These are phyloP conservation scores for Drosophila affinis DNA, from an alignment of 2,888 invertebrate species.

Conservation along the genomic window DNA sequence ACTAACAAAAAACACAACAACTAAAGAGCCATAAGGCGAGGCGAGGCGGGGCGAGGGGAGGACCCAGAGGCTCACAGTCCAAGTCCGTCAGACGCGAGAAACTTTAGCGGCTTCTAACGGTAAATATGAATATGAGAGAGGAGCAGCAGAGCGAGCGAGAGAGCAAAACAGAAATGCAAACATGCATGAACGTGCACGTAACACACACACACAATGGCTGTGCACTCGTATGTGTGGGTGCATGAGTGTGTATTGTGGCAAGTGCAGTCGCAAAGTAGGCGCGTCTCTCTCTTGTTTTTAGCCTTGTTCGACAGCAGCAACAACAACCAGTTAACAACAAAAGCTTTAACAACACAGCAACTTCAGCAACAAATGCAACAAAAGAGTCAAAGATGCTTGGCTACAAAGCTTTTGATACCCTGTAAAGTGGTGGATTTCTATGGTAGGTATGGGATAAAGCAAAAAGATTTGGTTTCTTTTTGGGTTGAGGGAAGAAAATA, in stretches of 20 bases:
- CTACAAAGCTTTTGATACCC: neutral
- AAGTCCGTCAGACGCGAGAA: conserved; percentile 44
- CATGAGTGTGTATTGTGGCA: conserved; percentile 27
- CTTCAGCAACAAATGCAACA: conserved; percentile 34
- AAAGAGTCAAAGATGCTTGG: neutral
- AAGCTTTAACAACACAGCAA: conserved; percentile 6
- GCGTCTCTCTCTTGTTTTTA: conserved; percentile 60
- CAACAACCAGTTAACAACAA: conserved; percentile 24
- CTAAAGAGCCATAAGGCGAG: conserved; percentile 11
- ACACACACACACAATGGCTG: conserved; percentile 18
- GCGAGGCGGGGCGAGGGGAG: neutral
- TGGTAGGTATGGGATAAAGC: too few relatives aligned
- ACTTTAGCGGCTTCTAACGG: conserved; percentile 68
- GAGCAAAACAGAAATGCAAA: conserved; percentile 38
- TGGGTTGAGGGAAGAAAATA: neutral
- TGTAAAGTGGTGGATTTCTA: neutral
- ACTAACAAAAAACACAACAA: conserved; percentile 13
- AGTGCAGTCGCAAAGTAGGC: conserved; percentile 73
- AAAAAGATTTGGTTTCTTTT: neutral
- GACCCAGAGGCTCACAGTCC: too few relatives aligned
- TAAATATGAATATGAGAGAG: conserved; percentile 53
- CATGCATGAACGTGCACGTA: conserved; percentile 52
- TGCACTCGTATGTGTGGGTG: neutral
- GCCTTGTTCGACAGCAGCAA: conserved; percentile 58
- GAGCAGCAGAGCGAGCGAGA: neutral